A percentile compares a stretch with the other conserved stretches of the same genome.
phyloP scores from a whole-genome alignment of 2,888 invertebrate genomes.

The Tetragonula carbonaria region DNA sequence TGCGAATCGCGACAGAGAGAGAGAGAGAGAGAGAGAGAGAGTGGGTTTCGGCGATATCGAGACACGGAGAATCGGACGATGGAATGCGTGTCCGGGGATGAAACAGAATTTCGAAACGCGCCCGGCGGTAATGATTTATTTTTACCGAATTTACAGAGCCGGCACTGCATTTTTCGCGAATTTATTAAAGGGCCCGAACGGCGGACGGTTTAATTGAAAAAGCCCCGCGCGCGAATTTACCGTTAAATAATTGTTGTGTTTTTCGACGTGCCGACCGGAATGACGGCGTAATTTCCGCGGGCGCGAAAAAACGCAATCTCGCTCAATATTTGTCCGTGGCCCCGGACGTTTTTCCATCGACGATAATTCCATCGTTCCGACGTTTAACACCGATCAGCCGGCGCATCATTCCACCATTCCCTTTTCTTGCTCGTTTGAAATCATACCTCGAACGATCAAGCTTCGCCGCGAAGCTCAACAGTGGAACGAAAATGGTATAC shows the following conservation, averaged over 20 bases:
- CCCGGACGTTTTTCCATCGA: neutral
- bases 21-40: neutral
- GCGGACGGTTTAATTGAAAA: conserved; percentile 48
- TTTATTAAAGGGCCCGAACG: conserved; percentile 46
- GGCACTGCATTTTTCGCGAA: conserved; percentile 46
- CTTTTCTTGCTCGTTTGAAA: neutral
- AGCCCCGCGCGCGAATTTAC: conserved; percentile 30
- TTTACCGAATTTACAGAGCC: conserved; percentile 38
- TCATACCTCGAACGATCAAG: neutral
- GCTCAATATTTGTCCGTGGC: conserved; percentile 10
- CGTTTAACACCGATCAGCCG: neutral
- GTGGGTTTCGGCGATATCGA: neutral
- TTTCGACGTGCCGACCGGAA: conserved; percentile 39
- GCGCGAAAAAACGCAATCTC: conserved; percentile 35
- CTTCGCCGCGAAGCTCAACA: neutral
- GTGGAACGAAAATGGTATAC: neutral
- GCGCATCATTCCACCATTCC: neutral
- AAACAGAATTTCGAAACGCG: conserved; percentile 33
- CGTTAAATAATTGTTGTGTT: conserved; percentile 57
- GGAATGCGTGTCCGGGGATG: neutral
- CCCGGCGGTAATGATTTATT: conserved; percentile 45
- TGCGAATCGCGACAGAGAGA: neutral
- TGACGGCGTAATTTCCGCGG: conserved; percentile 44
- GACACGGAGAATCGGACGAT: conserved; percentile 2
- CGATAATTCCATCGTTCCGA: conserved; percentile 22